phyloP scores from a whole-genome alignment of 64 coral and sea anemone species.

The Hydrozoanthus tunicans region DNA sequence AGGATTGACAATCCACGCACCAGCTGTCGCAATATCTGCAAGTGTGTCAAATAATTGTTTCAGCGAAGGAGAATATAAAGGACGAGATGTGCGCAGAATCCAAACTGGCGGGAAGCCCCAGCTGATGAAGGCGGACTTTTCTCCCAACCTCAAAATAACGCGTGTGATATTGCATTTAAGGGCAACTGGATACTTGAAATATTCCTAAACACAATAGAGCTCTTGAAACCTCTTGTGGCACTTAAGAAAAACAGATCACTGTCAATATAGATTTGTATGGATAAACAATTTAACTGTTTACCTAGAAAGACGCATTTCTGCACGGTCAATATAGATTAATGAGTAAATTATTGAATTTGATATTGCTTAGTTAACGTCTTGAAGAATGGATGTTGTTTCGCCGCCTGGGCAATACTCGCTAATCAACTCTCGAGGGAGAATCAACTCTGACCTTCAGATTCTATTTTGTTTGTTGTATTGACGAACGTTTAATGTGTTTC shows the following conservation, averaged over 20 bases:
- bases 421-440: constrained; percentile 35
- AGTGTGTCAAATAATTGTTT: background rate
- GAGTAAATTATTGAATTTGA: constrained; percentile 47
- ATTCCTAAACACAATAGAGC: constrained; percentile 26
- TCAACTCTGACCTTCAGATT: background rate
- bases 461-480: constrained; percentile 3
- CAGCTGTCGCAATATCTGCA: constrained; percentile 4
- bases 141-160: constrained; percentile 34
- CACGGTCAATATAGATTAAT: constrained; percentile 62
- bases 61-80: constrained; percentile 13
- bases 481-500: background rate
- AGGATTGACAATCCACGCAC: background rate
- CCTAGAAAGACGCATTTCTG: constrained; percentile 61
- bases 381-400: background rate
- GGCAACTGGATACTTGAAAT: constrained; percentile 21
- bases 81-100: constrained; percentile 27
- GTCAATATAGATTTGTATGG: constrained; percentile 69
- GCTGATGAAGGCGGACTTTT: constrained; percentile 2
- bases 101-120: constrained; percentile 1
- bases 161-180: constrained; percentile 5
- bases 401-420: constrained; percentile 35
- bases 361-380: constrained; percentile 45
- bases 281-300: constrained; percentile 70
- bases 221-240: constrained; percentile 50
- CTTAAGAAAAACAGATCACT: constrained; percentile 61